These are phyloP conservation scores for Aspiorhynchus laticeps DNA, from an alignment of 2,113 vertebrate species.

Conservation along the genomic window DNA sequence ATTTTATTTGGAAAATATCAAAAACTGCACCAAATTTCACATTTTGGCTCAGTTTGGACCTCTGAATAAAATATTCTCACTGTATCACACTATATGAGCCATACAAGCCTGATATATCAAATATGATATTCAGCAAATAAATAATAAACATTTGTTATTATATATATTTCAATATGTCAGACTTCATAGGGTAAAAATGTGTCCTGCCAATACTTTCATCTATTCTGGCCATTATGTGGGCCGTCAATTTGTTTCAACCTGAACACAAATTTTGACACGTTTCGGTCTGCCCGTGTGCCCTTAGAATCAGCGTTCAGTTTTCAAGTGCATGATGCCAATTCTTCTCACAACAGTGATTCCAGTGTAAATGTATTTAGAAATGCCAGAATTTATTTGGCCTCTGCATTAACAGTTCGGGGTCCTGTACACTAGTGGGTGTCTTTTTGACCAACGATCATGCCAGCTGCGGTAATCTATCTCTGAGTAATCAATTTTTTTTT, in stretches of 20 bases:
- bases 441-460: not conserved
- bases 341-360: not conserved
- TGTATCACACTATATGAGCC: not conserved
- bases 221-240: no score
- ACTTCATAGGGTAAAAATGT: no score
- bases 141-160: no score
- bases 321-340: not conserved
- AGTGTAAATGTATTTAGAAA: not conserved
- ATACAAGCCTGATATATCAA: not conserved
- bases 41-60: not conserved
- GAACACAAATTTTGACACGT: not conserved
- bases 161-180: no score
- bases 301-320: not conserved
- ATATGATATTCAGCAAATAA: no score
- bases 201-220: no score
- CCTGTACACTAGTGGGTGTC: not conserved
- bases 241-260: not conserved
- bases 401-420: not conserved
- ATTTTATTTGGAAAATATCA: not conserved
- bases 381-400: not conserved
- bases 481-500: not conserved
- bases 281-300: not conserved
- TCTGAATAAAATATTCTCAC: not conserved
- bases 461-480: not conserved
- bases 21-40: not conserved